Conservation (phyloP, 2,113 vertebrate species). For the Stictonetta naevosa region DNA sequence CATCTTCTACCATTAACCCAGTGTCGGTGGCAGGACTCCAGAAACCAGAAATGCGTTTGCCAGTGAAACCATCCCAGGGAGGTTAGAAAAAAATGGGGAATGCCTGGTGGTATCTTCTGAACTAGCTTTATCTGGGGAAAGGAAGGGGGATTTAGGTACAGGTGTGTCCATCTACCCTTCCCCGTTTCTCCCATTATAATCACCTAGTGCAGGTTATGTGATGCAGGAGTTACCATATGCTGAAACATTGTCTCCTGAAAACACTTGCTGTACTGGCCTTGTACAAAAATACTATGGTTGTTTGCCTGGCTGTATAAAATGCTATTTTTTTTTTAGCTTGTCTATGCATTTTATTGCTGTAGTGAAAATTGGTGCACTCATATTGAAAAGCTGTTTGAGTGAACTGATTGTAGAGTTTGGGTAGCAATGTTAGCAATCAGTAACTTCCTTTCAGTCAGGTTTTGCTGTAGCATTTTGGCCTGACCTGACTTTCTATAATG, state of each 20-base stretch:
- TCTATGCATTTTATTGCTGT: neutral
- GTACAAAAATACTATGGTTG: neutral
- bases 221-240: neutral
- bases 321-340: neutral
- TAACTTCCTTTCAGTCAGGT: neutral
- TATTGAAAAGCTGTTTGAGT: neutral
- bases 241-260: neutral
- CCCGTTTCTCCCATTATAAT: neutral
- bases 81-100: conserved; percentile 78
- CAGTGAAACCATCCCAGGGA: conserved; percentile 90
- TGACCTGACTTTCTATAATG: neutral
- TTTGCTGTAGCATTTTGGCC: neutral
- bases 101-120: neutral
- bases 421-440: neutral
- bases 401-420: neutral
- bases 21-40: conserved; percentile 81
- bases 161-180: neutral
- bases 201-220: neutral
- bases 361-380: neutral
- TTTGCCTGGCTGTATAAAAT: neutral
- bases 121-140: neutral
- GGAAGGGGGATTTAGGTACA: neutral
- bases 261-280: neutral
- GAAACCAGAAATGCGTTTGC: conserved; percentile 92
- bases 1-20: conserved; percentile 81